Base-by-base conservation (phyloP, 2,888 invertebrate species). In the Lycocerus yunnanus region DNA sequence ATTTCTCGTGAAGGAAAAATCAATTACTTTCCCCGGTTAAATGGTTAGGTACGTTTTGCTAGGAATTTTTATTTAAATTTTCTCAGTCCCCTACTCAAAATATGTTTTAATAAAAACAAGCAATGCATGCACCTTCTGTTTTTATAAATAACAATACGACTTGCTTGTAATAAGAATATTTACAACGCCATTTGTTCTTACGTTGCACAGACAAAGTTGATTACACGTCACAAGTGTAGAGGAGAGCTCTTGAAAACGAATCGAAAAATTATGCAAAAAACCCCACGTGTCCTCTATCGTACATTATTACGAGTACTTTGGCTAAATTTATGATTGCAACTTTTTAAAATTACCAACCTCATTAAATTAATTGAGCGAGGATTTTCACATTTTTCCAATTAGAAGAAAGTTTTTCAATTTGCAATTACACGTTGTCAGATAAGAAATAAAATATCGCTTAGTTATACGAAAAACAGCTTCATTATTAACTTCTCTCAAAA, bases 131-230 rank as follows among this genome's bases (percentile, higher is more conserved):
- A 80, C 78, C 76, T 74, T 80, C 78, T 80, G 79, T 79, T 73
- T 75, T 79, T 79, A 84, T 83, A 82, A 84, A 84, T 83, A 84
- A 83, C 83, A 82, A 81, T 80, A 82, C 82, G 84, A 85, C 84
- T 84, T 84, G 84, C 83, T 84, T 84, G 84, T 84, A 80, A 83
- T 82, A 78, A 77, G 78, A 78, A 78, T 80, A 81, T 81, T 83
- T 81, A 79, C 80, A 80, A 80, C 81, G 82, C 79, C 83, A 83
- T 83, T 84, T 83, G 72, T 78, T 76, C 77, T 73, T 73, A 75
- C 69, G 76, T 77, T 79, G 78, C 77, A 75, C 78, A 77, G 69
- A 72, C 73, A 78, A 80, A 78, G 78, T 78, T 80, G 82, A 82
- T 83, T 82, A 81, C 81, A 75, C 77, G 79, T 78, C 77, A 58